Conservation (phyloP, 2,888 invertebrate species). For the Bembecia ichneumoniformis region DNA sequence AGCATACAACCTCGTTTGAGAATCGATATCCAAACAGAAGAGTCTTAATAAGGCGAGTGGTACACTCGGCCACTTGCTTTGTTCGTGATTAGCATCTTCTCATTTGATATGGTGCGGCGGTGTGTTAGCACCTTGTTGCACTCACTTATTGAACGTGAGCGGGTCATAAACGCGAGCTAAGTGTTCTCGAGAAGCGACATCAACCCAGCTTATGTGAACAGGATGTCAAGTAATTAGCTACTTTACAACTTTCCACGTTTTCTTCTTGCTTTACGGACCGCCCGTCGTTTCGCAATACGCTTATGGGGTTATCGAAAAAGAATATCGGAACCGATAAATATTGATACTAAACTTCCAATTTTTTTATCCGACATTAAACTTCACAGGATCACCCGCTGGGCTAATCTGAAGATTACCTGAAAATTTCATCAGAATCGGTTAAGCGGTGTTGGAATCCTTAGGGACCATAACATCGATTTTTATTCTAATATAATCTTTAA, state of each 20-base stretch:
- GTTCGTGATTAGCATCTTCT: conserved; percentile 39
- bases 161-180: not conserved
- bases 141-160: conserved; percentile 23
- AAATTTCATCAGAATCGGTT: no score
- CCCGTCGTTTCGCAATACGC: no score
- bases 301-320: no score
- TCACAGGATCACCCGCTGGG: no score
- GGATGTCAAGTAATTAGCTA: not conserved
- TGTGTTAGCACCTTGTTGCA: conserved; percentile 32
- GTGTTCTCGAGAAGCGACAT: not conserved
- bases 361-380: no score
- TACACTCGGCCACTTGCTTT: conserved; percentile 29
- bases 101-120: conserved; percentile 24
- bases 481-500: no score
- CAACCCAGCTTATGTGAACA: not conserved
- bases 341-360: no score
- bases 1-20: not conserved
- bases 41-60: not conserved
- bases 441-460: no score
- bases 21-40: not conserved
- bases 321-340: no score
- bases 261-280: no score
- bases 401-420: no score
- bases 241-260: not conserved
- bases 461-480: no score